Conservation (phyloP, 2,797 vertebrate genomes). For the Gallinago stenura region DNA sequence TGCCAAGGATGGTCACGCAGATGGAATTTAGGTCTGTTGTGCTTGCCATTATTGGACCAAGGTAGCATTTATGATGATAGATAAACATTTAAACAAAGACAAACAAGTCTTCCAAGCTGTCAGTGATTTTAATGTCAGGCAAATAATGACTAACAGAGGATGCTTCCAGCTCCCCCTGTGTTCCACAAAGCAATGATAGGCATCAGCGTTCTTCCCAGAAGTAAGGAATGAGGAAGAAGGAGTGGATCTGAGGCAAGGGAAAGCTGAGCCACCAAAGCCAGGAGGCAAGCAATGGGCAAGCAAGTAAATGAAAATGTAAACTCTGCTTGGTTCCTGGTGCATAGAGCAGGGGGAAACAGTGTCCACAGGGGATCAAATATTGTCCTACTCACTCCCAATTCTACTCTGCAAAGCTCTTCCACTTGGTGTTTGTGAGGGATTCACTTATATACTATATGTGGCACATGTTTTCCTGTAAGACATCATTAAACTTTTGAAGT, state of each 20-base stretch:
- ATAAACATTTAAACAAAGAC: slow-evolving; percentile 47
- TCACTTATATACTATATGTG: background rate
- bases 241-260: background rate
- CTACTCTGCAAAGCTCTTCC: background rate
- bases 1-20: background rate
- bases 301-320: background rate
- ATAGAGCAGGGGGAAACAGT: background rate
- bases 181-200: background rate
- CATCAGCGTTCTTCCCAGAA: background rate
- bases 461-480: background rate
- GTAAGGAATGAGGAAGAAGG: slow-evolving; percentile 29
- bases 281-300: background rate
- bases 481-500: background rate
- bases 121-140: slow-evolving; percentile 13
- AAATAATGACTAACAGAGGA: slow-evolving; percentile 28
- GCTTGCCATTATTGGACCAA: background rate
- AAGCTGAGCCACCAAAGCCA: background rate
- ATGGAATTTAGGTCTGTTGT: slow-evolving; percentile 23
- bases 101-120: background rate
- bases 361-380: fast-evolving
- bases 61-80: slow-evolving; percentile 10
- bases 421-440: background rate
- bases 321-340: background rate
- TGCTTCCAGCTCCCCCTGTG: background rate
- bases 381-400: background rate